phyloP scores from a whole-genome alignment of 2,113 vertebrate genomes.

The Ivindomyrus marchei region DNA sequence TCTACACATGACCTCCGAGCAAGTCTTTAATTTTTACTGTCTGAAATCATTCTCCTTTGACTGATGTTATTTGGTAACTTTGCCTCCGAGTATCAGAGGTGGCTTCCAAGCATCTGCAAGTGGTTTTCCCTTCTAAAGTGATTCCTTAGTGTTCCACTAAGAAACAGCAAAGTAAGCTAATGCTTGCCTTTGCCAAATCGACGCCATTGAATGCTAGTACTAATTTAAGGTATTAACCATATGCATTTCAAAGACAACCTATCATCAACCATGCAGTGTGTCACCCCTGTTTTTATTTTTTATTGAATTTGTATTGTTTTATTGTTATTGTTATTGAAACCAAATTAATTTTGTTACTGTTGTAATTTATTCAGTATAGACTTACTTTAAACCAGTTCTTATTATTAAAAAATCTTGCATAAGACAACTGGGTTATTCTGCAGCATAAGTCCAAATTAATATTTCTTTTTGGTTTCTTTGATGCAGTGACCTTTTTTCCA shows the following conservation, averaged over 20 bases:
- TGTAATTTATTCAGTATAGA: not conserved
- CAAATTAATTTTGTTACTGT: not conserved
- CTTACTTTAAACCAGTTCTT: not conserved
- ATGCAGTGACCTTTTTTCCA: not conserved
- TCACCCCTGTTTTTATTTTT: not conserved
- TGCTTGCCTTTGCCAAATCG: not conserved
- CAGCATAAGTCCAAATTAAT: not conserved
- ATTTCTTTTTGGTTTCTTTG: not conserved
- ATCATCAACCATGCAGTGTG: not conserved
- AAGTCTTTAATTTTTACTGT: not conserved
- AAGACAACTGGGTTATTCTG: not conserved
- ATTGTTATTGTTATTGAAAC: not conserved
- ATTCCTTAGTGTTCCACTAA: not conserved
- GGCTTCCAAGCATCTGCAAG: conserved; percentile 15
- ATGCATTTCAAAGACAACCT: not conserved
- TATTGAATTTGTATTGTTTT: not conserved
- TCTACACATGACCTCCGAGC: not conserved
- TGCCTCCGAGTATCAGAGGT: not conserved
- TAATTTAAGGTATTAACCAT: not conserved
- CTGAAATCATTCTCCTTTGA: not conserved
- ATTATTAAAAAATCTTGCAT: not conserved
- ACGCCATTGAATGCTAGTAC: not conserved
- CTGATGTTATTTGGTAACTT: not conserved
- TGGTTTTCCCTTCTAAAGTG: not conserved
- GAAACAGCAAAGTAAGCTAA: conserved; percentile 3